Evolutionary conservation across 2,113 vertebrate species (phyloP), one percentile per base, ranked within the genome.

Genomic region (Ancistrus triradiatus): DNA sequence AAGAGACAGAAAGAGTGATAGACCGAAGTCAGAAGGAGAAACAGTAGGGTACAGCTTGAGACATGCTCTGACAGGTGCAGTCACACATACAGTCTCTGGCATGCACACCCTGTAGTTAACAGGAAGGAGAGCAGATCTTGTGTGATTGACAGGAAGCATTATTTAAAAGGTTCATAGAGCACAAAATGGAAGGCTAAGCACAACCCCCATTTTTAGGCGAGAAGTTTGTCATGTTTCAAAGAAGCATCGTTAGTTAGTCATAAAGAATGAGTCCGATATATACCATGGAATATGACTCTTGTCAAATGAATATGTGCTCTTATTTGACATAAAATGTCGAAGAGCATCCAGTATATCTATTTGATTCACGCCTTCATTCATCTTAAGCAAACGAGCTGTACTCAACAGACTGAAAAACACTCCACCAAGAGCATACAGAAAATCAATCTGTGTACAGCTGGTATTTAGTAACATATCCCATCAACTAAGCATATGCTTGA

Each of bases 21-120:
- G n/a, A 11, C 25, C 7, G 47, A 22, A 50, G 59, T 25, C n/a
- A 2, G 10, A 10, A 33, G 48, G 22, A 22, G 28, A 35, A 42
- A n/a, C 37, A 43, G 37, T 21, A 17, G 59, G 62, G 49, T 53
- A 25, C 35, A n/a, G 37, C 13, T 63, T 70, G 52, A 50, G 56
- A 51, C 46, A 48, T 13, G 63, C 42, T 43, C 56, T 72, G 69
- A 72, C 69, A 56, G 58, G 57, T 33, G 57, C 69, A 66, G 57
- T 43, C 48, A 38, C 56, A 50, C 13, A 72, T 17, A 7, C 55
- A 2, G 38, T 7, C 13, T 38, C 7, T 38, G 35, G 4, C 35
- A 13, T 38, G 13, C 35, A 38, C 35, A 13, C 31, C 7, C 33
- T 8, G 25, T 55, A 18, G 46, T 37, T 33, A 66, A 37, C 24